Conservation (phyloP, 1,140 invertebrate species). For the Melitaea cinxia region DNA sequence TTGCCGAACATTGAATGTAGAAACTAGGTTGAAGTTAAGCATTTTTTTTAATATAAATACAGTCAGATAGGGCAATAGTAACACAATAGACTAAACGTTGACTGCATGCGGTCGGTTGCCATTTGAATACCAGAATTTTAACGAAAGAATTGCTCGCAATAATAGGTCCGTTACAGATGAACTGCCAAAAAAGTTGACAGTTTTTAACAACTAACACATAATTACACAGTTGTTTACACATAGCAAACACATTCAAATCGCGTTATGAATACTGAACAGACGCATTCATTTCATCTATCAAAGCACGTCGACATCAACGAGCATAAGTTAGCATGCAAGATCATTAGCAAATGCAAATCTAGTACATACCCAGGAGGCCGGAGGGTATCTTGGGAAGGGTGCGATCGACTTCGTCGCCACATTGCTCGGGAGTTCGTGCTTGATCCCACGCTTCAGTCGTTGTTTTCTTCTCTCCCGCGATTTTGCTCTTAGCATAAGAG, state of each 20-base stretch:
- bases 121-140: slow-evolving; percentile 11
- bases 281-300: slow-evolving; percentile 20
- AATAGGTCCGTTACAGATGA: slow-evolving; percentile 4
- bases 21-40: slow-evolving; percentile 29
- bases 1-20: slow-evolving; percentile 32
- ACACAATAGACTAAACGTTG: slow-evolving; percentile 25
- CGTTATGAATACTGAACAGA: background rate
- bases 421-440: slow-evolving; percentile 91
- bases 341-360: slow-evolving; percentile 30
- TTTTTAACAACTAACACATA: background rate
- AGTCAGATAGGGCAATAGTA: slow-evolving; percentile 25
- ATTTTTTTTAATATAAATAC: slow-evolving; percentile 22
- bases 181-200: background rate
- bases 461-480: slow-evolving; percentile 89
- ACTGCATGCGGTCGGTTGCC: slow-evolving; percentile 5
- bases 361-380: slow-evolving; percentile 87
- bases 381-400: slow-evolving; percentile 92
- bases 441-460: slow-evolving; percentile 87
- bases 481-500: slow-evolving; percentile 93
- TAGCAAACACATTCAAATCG: background rate
- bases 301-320: slow-evolving; percentile 35
- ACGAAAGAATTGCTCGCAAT: background rate
- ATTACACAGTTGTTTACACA: background rate
- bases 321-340: slow-evolving; percentile 28
- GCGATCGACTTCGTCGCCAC: slow-evolving; percentile 91